Base-by-base conservation (phyloP, 2,797 vertebrate species). In the Hypotaenidia philippensis region DNA sequence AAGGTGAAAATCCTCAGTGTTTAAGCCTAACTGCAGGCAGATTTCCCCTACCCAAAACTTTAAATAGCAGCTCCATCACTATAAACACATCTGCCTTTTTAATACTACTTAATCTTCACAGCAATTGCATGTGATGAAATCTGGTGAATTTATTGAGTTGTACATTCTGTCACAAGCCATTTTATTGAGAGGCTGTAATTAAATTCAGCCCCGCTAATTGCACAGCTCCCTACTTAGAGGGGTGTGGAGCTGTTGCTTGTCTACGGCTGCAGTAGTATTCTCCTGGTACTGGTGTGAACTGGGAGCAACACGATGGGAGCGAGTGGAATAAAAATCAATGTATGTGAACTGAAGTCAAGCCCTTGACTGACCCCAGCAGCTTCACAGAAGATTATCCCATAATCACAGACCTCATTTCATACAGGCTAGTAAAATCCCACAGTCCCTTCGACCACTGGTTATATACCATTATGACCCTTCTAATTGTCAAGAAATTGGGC, bases 1-100 rank as follows among this genome's bases (percentile, higher is more conserved):
- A 95, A 96, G 40, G 83, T 81, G 89, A 55, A 97, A 97, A 97
- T 87, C 94, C 89, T 89, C 38, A 34, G 68, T 70, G 34, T 89
- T 91, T 19, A 21, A 81, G 83, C 65, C 85, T 19, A 72, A 87
- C 64, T 32, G 55, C 89, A 96, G 94, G 82, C 90, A 93, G 44
- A 83, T 47, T 49, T 69, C 47, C 76, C 63, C 50, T 71, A 70
- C 70, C 85, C 72, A 32, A 89, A 95, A 93, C 21, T 7, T 38
- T 16, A n/a, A 75, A 57, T 4, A 84, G 82, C 71, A 85, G 75
- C 76, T 69, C 27, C 22, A 88, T 77, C 63, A 49, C 50, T 49
- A 63, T 14, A 36, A 93, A 83, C 79, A 93, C 90, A 94, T 89
- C 83, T 92, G 94, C 56, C 92, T 89, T 61, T 81, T 89, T 64